Base-by-base conservation (phyloP, 2,888 invertebrate species). In the Dione vanillae region DNA sequence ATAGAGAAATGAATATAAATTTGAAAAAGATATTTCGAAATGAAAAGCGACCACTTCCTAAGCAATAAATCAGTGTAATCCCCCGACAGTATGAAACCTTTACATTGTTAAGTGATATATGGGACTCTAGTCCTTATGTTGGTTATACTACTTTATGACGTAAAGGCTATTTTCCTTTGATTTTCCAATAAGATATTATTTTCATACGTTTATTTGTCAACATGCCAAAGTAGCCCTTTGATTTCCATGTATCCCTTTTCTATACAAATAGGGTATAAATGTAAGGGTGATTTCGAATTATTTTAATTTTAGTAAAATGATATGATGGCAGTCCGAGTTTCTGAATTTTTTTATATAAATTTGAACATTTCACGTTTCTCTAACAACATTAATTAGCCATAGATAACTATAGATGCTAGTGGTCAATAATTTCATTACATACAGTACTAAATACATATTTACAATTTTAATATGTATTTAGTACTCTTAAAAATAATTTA, bases 161-260 rank as follows among this genome's bases (percentile, higher is more conserved):
- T 73, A 81, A 71, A 75, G 72, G 68, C 19, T 0, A 76, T 43
- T 70, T 74, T 84, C 0, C 14, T 2, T 6, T 73, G 54, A 0
- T 11, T 2, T 16, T 6, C 1, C 68, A 75, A 78, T 19, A 64
- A 80, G 82, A 82, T 85, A 85, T 85, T 86, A 88, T 89, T 87
- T 87, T 85, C 78, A 81, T 85, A 80, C 81, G 81, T 85, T 77
- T 87, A 91, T 92, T 91, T 91, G 91, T 90, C 90, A 90, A 90
- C 88, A 87, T 89, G 87, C 85, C 89, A 87, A 88, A 89, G 87
- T 90, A 91, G 89, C 90, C 91, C 91, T 91, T 91, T 92, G 91
- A 91, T 90, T 89, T 84, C 83, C 83, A 80, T 82, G 77, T 81
- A 84, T 85, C 87, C 89, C 85, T 87, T 90, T 85, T 83, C 81